A percentile compares a stretch with the other conserved stretches of the same genome.
These are phyloP conservation scores for Eristalis intricaria DNA, from an alignment of 2,888 invertebrate genomes.

Conservation along the genomic window DNA sequence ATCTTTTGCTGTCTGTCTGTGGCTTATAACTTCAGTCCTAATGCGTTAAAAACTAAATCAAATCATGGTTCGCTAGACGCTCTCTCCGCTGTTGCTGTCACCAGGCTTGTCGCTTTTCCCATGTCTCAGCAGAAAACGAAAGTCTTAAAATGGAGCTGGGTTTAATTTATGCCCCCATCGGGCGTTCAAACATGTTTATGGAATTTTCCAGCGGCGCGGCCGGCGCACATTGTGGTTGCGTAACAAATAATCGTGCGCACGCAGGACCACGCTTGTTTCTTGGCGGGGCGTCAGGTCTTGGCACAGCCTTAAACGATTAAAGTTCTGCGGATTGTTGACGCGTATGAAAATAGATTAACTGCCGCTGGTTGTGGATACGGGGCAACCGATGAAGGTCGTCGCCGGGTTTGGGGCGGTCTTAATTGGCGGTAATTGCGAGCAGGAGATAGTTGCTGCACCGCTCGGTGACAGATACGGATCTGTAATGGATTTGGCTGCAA, in stretches of 20 bases:
- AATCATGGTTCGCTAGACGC: conserved; percentile 22
- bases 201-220: neutral
- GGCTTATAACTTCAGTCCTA: conserved; percentile 10
- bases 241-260: conserved; percentile 57
- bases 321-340: conserved; percentile 61
- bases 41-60: conserved; percentile 36
- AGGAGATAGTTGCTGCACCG: conserved; percentile 63
- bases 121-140: conserved; percentile 39
- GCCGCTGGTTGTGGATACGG: conserved; percentile 6
- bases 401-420: conserved; percentile 66
- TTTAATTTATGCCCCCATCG: conserved; percentile 35
- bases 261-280: conserved; percentile 16
- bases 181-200: conserved; percentile 20
- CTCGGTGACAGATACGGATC: conserved; percentile 51
- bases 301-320: conserved; percentile 55
- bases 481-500: conserved; percentile 16
- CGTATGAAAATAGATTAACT: conserved; percentile 45
- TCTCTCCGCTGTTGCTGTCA: conserved; percentile 8
- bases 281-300: conserved; percentile 14
- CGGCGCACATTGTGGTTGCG: neutral
- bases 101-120: conserved; percentile 5
- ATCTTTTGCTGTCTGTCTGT: neutral
- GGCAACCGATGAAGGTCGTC: conserved; percentile 54
- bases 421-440: conserved; percentile 45
- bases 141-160: conserved; percentile 36